These are phyloP conservation scores for Numenius phaeopus DNA, from an alignment of 2,797 vertebrate genomes.

Conservation along the genomic window DNA sequence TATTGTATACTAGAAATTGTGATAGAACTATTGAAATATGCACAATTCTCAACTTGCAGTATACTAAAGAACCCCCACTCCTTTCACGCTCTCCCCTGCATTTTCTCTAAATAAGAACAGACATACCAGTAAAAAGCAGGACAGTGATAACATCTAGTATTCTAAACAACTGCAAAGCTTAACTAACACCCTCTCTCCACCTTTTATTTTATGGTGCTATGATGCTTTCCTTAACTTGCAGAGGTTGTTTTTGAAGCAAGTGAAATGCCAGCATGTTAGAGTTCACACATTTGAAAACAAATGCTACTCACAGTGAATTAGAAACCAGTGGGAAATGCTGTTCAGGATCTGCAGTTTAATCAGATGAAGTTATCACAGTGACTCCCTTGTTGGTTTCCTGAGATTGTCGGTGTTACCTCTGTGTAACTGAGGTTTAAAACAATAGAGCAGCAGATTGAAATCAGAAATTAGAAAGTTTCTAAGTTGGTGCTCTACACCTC, in stretches of 20 bases:
- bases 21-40: neutral
- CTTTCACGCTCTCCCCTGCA: neutral
- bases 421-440: conserved; percentile 11
- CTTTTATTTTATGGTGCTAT: neutral
- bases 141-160: neutral
- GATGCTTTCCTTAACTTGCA: neutral
- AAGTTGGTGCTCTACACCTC: neutral
- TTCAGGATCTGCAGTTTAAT: conserved; percentile 56
- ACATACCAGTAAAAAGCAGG: neutral
- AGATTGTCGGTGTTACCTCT: conserved; percentile 32
- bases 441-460: neutral
- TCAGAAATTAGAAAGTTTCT: conserved; percentile 14
- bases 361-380: conserved; percentile 34
- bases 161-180: neutral
- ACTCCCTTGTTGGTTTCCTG: conserved; percentile 30
- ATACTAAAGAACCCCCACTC: neutral
- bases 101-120: neutral
- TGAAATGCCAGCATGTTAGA: neutral
- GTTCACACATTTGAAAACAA: neutral
- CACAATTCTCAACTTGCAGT: neutral
- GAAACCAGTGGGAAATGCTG: conserved; percentile 17
- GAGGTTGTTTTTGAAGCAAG: neutral
- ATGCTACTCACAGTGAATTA: neutral
- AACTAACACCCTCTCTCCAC: neutral
- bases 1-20: neutral